Conservation (phyloP, 2,113 vertebrate species). For the Sinosuthora webbiana region DNA sequence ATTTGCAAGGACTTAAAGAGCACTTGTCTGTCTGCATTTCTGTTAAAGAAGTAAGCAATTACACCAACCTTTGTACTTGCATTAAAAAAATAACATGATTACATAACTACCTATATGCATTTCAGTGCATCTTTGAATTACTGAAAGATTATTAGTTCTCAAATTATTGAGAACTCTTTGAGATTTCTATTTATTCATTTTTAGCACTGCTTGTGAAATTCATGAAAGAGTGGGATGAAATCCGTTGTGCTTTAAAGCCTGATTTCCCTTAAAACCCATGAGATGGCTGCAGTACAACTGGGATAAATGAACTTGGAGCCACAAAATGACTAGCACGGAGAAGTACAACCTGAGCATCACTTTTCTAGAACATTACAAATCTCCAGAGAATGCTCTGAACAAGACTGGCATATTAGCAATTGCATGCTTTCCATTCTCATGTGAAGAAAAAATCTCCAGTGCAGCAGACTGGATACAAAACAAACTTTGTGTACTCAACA, state of each 20-base stretch:
- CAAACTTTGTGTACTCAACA: background rate
- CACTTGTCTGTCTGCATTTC: background rate
- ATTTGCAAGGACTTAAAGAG: background rate
- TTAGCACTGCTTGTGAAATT: background rate
- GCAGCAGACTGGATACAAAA: background rate
- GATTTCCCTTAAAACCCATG: background rate
- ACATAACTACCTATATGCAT: background rate
- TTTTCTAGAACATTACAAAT: background rate
- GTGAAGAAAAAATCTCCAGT: background rate
- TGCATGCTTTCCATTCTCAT: background rate
- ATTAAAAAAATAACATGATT: background rate
- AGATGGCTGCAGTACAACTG: background rate
- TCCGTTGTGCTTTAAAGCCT: background rate
- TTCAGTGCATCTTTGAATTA: background rate
- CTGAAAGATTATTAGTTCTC: background rate
- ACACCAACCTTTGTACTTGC: background rate
- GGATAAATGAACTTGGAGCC: background rate
- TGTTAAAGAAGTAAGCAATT: background rate
- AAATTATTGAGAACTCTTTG: background rate
- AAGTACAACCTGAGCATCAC: background rate
- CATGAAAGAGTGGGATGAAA: background rate
- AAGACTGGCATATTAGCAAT: background rate
- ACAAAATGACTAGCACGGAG: background rate
- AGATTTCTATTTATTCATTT: background rate
- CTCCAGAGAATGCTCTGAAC: background rate